Evolutionary conservation across 53 echinoderm and acorn worm genomes (phyloP), one percentile per base, ranked within the genome.

Genomic region (Astropecten irregularis): DNA sequence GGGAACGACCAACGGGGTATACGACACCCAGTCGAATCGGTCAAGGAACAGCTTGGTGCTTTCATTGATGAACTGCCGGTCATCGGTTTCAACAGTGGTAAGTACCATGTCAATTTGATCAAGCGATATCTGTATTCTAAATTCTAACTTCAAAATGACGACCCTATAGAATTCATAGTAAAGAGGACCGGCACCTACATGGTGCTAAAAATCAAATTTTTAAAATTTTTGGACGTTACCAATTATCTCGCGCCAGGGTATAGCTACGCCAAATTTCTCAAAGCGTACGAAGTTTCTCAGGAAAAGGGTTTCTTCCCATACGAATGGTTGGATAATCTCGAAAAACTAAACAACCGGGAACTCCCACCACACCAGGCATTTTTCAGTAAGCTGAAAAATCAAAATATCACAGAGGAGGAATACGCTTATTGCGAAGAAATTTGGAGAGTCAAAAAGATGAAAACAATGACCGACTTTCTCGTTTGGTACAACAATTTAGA

Each of bases 401-500:
- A 30, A 40, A 60, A 79, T 18, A 61, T 60, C 8, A 42, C 32
- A 29, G 2, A n/a, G 9, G 26, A 52, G 22, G 55, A 27, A 22
- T 68, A 66, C 15, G 11, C 70, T 0, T 28, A 66, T 36, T 69
- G 84, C 54, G 61, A 84, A 37, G 60, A 30, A 19, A 51, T 53
- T 2, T 68, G 69, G 63, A 0, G 23, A 6, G 40, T 55, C 4
- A 1, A 53, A 10, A 33, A 35, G 0, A 83, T 69, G 68, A 28
- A 2, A 16, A 84, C 89, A 4, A 84, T 89, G 77, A 32, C 28
- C 2, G 69, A 77, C 37, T 89, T 84, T 40, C 68, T 89, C 10
- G 13, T n/a, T 18, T 89, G 84, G 84, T 89, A 84, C 37, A 89
- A 89, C 47, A 89, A 89, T 39, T 54, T 65, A 8, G 84, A 89